A percentile compares a stretch with the other conserved stretches of the same genome.
Conservation (phyloP, 2,797 vertebrate species). For the Emys orbicularis region DNA sequence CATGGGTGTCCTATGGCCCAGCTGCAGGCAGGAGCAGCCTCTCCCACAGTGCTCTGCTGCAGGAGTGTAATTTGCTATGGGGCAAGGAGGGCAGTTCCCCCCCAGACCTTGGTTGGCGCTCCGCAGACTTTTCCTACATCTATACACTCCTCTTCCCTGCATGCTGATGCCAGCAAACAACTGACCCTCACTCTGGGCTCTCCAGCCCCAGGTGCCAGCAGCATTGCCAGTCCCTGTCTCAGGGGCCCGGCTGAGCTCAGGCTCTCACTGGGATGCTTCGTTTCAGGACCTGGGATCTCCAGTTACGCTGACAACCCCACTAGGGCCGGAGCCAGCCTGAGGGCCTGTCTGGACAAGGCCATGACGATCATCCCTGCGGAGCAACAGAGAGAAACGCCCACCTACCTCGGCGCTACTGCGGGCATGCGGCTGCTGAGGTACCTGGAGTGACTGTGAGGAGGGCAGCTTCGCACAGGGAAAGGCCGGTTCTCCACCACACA, state of each 20-base stretch:
- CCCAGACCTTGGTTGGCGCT: neutral
- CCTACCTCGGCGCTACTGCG: conserved; percentile 93
- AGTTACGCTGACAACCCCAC: conserved; percentile 78
- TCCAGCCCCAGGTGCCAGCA: neutral
- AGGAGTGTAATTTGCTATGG: neutral
- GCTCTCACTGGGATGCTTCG: neutral
- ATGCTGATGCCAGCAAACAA: neutral
- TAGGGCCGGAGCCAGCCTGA: conserved; percentile 86
- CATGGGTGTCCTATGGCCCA: neutral
- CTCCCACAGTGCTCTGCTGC: neutral
- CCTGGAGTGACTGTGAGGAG: neutral
- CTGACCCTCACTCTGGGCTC: neutral
- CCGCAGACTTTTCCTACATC: no score
- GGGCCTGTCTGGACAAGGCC: conserved; percentile 85
- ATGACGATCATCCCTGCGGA: conserved; percentile 77
- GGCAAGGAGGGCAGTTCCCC: neutral
- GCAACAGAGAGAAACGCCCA: conserved; percentile 84
- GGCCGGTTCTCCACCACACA: neutral
- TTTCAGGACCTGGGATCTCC: conserved; percentile 90
- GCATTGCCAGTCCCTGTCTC: rapidly evolving
- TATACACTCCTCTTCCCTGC: neutral
- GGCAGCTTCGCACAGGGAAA: neutral
- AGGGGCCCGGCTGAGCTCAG: neutral
- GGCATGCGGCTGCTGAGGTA: conserved; percentile 96
- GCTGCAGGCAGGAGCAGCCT: neutral